A percentile compares a stretch with the other conserved stretches of the same genome.
These are phyloP conservation scores for Galerucella calmariensis DNA, from an alignment of 2,888 invertebrate species.

Conservation along the genomic window DNA sequence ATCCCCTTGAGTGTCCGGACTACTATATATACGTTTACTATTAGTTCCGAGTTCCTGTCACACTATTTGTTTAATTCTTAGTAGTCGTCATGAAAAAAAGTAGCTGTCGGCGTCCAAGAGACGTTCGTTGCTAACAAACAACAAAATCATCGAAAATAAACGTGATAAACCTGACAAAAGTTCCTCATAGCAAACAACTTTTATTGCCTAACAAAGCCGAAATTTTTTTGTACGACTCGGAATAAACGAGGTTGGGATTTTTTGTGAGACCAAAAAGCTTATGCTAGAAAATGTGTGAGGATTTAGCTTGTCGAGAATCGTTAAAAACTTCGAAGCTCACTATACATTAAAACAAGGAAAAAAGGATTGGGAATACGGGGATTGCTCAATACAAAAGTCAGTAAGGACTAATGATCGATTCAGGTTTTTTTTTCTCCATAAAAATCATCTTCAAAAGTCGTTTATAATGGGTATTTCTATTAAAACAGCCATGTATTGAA, in stretches of 20 bases:
- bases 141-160: background rate
- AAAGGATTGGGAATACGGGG: background rate
- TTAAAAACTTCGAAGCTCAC: background rate
- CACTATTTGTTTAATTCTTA: background rate
- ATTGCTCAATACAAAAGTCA: too few relatives aligned
- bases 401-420: too few relatives aligned
- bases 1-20: background rate
- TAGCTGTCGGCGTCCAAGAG: background rate
- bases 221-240: background rate
- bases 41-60: background rate
- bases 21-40: background rate
- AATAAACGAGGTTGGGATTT: background rate
- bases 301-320: background rate
- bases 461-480: too few relatives aligned
- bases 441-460: too few relatives aligned
- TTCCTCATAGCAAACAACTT: constrained; percentile 3
- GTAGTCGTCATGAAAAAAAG: background rate
- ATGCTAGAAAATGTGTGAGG: background rate
- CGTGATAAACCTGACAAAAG: background rate
- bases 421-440: too few relatives aligned
- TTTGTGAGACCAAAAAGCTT: background rate
- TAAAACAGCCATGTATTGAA: too few relatives aligned
- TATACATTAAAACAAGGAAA: background rate
- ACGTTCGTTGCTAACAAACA: background rate
- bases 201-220: constrained; percentile 1